A percentile compares a stretch with the other conserved stretches of the same genome.
These are phyloP conservation scores for Carpatolechia fugitivella DNA, from an alignment of 2,888 invertebrate genomes.

Conservation along the genomic window DNA sequence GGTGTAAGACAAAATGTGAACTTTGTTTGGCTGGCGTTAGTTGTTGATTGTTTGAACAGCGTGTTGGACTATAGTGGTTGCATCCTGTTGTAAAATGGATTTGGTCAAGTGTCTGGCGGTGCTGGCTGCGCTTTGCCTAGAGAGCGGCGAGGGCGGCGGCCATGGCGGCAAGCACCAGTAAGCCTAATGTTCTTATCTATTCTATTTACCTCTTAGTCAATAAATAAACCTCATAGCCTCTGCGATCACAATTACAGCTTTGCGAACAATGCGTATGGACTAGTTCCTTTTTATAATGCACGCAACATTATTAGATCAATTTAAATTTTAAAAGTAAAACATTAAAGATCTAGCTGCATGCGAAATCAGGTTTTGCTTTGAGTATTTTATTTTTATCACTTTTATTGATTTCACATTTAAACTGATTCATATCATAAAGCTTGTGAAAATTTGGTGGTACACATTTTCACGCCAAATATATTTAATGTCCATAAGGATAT, in stretches of 20 bases:
- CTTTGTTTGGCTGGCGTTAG: conserved; percentile 41
- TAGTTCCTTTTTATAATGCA: not conserved
- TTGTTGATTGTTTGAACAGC: conserved; percentile 35
- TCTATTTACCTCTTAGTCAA: not conserved
- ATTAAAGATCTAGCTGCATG: not conserved
- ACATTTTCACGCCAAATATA: too few relatives aligned
- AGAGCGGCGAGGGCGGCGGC: conserved; percentile 60
- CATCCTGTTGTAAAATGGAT: conserved; percentile 44
- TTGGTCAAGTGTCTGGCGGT: conserved; percentile 52
- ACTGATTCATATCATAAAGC: too few relatives aligned
- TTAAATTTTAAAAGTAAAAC: not conserved
- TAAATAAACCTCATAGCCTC: not conserved
- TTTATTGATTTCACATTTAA: not conserved
- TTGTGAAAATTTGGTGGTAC: too few relatives aligned
- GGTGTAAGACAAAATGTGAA: conserved; percentile 63
- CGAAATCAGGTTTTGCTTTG: not conserved
- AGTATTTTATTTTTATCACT: not conserved
- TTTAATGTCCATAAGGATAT: too few relatives aligned
- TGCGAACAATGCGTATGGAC: conserved; percentile 20
- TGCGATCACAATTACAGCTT: conserved; percentile 11
- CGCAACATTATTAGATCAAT: not conserved
- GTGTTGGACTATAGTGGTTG: conserved; percentile 36
- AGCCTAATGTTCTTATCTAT: too few relatives aligned
- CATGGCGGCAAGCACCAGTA: conserved; percentile 69
- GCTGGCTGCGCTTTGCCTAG: conserved; percentile 51